Evolutionary conservation across 2,888 invertebrate species (phyloP).

Genomic region (Andricus curvator): DNA sequence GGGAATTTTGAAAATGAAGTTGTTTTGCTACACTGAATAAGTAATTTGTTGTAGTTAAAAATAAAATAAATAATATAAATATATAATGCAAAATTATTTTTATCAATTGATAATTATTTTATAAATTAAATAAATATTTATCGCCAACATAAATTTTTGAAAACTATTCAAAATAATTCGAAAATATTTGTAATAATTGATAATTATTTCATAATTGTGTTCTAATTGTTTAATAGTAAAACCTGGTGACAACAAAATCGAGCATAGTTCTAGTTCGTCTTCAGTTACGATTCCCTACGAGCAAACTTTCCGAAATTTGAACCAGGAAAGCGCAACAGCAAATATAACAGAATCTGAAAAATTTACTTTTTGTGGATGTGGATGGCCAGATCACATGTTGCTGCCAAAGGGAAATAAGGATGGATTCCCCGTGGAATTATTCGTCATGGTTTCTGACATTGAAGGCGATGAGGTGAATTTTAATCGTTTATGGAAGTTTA

Average conservation of each 20-base stretch:
- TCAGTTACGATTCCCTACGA: constrained; percentile 93
- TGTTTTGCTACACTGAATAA: no score
- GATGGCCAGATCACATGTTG: constrained; percentile 92
- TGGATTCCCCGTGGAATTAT: constrained; percentile 85
- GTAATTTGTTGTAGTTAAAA: no score
- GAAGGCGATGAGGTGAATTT: constrained; percentile 45
- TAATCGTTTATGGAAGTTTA: no score
- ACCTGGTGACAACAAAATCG: constrained; percentile 84
- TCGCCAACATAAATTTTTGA: not conserved
- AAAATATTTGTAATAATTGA: not conserved
- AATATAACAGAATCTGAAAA: constrained; percentile 76
- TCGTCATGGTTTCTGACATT: constrained; percentile 89
- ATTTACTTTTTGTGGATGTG: constrained; percentile 93
- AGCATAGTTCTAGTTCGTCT: constrained; percentile 85
- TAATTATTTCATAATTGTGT: not conserved
- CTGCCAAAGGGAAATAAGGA: constrained; percentile 85
- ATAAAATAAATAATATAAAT: no score
- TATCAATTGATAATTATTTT: no score
- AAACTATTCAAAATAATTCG: not conserved
- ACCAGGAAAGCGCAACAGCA: constrained; percentile 80
- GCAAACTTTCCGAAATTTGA: constrained; percentile 87
- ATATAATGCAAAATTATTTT: no score
- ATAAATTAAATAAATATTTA: no score
- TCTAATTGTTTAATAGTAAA: constrained; percentile 79
- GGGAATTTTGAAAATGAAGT: no score